phyloP scores from a whole-genome alignment of 2,797 vertebrate genomes.

The Macropodus opercularis region DNA sequence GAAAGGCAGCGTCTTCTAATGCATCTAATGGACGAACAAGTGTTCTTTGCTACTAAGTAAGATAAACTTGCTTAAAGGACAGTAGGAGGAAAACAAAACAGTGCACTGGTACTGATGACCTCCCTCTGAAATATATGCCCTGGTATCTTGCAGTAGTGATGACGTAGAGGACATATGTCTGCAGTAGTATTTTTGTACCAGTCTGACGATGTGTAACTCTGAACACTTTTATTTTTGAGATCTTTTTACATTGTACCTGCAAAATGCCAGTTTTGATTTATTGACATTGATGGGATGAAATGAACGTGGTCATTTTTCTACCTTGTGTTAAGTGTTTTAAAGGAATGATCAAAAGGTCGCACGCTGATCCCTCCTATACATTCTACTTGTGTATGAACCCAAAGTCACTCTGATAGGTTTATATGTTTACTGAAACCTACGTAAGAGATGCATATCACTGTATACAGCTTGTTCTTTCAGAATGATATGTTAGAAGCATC shows the following conservation, averaged over 20 bases:
- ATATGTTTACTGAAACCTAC: slow-evolving; percentile 1
- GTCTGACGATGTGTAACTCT: not conserved
- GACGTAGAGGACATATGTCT: not conserved
- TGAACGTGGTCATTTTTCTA: not conserved
- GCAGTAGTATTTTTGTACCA: not conserved
- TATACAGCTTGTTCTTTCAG: not conserved
- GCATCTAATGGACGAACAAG: not conserved
- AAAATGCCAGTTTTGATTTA: not conserved
- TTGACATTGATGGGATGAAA: not conserved
- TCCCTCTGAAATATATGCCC: not conserved
- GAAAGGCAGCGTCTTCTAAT: not conserved
- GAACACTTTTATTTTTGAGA: slow-evolving; percentile 5
- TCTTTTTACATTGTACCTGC: not conserved
- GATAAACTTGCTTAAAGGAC: not conserved
- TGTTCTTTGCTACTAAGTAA: not conserved
- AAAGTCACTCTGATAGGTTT: not conserved
- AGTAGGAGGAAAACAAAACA: not conserved
- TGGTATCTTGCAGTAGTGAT: not conserved
- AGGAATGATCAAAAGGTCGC: not conserved
- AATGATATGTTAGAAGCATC: slow-evolving; percentile 12
- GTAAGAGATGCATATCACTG: slow-evolving; percentile 16
- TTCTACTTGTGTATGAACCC: slow-evolving; percentile 1
- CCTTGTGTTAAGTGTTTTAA: slow-evolving; percentile 7
- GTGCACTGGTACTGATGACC: not conserved
- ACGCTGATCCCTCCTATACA: slow-evolving; percentile 13